Evolutionary conservation across 2,888 invertebrate species (phyloP).

Genomic region (Halocaridina rubra): DNA sequence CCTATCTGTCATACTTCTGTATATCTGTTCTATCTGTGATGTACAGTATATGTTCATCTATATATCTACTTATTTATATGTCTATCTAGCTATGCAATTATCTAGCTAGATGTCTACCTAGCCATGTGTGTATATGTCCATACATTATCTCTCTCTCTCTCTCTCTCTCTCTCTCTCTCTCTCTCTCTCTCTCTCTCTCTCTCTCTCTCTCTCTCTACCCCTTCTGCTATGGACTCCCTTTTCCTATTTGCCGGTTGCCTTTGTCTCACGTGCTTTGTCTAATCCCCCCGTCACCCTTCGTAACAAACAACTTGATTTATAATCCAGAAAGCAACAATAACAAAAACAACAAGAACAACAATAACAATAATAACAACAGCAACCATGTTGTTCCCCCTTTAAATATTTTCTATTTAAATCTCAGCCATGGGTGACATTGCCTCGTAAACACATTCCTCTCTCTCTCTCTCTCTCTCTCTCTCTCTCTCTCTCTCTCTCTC

Average conservation of each 20-base stretch:
- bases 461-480: background rate
- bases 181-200: background rate
- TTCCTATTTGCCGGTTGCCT: background rate
- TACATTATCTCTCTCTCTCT: background rate
- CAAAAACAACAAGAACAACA: too few relatives aligned
- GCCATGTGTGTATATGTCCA: too few relatives aligned
- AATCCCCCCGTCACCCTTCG: background rate
- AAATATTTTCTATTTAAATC: background rate
- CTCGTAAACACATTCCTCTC: background rate
- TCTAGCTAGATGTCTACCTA: too few relatives aligned
- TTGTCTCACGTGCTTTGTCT: background rate
- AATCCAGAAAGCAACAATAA: too few relatives aligned
- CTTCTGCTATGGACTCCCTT: background rate
- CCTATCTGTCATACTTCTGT: too few relatives aligned
- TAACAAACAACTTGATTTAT: background rate
- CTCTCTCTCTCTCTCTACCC: background rate
- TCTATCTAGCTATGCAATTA: too few relatives aligned
- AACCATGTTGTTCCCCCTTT: background rate
- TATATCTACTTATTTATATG: too few relatives aligned
- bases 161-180: background rate
- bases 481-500: background rate
- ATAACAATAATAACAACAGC: background rate
- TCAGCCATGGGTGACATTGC: background rate
- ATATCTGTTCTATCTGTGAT: too few relatives aligned
- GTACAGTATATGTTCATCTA: too few relatives aligned